Percentiles rank a stretch among this genome's conserved stretches.
These are phyloP conservation scores for Manacus vitellinus DNA, from an alignment of 2,113 vertebrate genomes.

Conservation along the genomic window DNA sequence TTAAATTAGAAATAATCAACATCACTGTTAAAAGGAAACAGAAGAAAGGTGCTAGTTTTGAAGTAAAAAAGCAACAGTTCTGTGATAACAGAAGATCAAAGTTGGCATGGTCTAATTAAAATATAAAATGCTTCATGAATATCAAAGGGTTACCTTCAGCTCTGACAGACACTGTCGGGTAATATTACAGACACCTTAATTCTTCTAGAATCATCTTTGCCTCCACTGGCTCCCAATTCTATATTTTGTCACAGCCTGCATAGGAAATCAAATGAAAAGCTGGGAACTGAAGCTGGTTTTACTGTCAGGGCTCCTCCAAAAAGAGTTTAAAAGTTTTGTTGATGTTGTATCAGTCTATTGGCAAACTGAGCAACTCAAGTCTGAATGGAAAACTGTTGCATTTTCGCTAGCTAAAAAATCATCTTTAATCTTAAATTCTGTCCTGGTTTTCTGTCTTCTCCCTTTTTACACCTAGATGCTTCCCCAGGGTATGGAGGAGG, in stretches of 20 bases:
- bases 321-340: background rate
- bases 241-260: background rate
- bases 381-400: background rate
- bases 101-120: conserved; percentile 19
- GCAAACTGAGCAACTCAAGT: background rate
- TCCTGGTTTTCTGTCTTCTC: background rate
- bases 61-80: background rate
- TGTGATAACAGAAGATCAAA: conserved; percentile 1
- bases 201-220: conserved; percentile 15
- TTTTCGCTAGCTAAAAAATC: background rate
- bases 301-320: background rate
- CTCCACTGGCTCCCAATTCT: background rate
- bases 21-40: background rate
- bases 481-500: background rate
- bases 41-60: background rate
- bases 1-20: conserved; percentile 2
- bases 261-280: background rate
- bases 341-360: background rate
- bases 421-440: background rate
- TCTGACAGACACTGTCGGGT: background rate
- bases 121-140: conserved; percentile 6
- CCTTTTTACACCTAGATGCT: background rate
- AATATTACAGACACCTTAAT: background rate
- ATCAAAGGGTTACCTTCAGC: background rate
- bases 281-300: background rate